Percentiles rank a stretch among this genome's conserved stretches.
Conservation (phyloP, 2,888 invertebrate genomes). For the Ferdinandea cuprea region DNA sequence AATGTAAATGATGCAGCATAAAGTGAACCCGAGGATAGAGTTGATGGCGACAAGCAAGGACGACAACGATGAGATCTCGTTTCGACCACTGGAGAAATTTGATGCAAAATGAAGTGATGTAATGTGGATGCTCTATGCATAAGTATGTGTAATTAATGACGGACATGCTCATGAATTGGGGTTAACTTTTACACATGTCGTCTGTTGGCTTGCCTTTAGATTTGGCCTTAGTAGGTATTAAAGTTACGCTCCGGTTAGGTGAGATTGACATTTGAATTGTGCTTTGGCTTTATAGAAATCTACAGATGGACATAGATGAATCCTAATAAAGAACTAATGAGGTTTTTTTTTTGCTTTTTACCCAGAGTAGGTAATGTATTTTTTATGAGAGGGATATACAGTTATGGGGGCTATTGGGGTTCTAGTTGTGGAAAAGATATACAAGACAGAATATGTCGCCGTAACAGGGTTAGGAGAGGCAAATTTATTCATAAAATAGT, state of each 20-base stretch:
- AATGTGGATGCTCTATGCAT: slow-evolving; percentile 40
- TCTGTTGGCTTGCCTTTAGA: slow-evolving; percentile 4
- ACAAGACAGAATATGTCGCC: not conserved
- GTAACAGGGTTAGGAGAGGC: not conserved
- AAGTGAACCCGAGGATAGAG: slow-evolving; percentile 3
- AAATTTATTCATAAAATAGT: slow-evolving; percentile 7
- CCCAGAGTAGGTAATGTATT: slow-evolving; percentile 39
- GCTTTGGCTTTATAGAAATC: slow-evolving; percentile 31
- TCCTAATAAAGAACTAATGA: slow-evolving; percentile 56
- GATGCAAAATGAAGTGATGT: slow-evolving; percentile 64
- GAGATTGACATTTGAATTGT: slow-evolving; percentile 29
- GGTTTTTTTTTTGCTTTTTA: slow-evolving; percentile 27
- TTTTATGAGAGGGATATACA: slow-evolving; percentile 9
- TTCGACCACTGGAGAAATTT: slow-evolving; percentile 66
- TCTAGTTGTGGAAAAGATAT: not conserved
- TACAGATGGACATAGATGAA: slow-evolving; percentile 46
- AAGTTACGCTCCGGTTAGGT: slow-evolving; percentile 14
- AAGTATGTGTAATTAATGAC: slow-evolving; percentile 64
- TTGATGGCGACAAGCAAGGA: slow-evolving; percentile 36
- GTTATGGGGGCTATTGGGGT: not conserved
- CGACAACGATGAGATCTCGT: slow-evolving; percentile 62
- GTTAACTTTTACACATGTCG: slow-evolving; percentile 43
- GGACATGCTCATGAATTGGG: slow-evolving; percentile 60
- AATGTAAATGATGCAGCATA: slow-evolving; percentile 54
- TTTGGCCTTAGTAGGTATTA: slow-evolving; percentile 13